Evolutionary conservation across 2,113 vertebrate genomes (phyloP).

Genomic region (Semnornis frantzii): DNA sequence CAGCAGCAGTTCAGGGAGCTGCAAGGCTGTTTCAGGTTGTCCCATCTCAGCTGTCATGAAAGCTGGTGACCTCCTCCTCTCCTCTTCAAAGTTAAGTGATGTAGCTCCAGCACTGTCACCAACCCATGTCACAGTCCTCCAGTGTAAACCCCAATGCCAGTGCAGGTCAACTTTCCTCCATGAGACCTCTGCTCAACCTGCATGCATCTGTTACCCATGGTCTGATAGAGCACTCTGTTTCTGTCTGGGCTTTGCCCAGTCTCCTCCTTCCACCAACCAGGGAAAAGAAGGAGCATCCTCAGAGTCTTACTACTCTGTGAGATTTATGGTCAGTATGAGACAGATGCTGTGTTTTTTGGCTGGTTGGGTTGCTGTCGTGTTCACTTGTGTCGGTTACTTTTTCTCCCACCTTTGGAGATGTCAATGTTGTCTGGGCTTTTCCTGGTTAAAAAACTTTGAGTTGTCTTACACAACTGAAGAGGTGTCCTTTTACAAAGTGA

Average conservation of each 20-base stretch:
- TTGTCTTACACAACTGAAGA: not conserved
- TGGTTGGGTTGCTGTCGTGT: not conserved
- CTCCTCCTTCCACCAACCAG: not conserved
- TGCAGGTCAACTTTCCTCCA: not conserved
- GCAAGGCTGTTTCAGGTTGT: not conserved
- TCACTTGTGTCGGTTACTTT: not conserved
- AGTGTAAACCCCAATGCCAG: rapidly evolving
- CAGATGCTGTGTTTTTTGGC: not conserved
- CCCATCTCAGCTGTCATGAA: not conserved
- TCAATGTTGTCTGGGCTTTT: not conserved
- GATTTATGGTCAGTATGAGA: not conserved
- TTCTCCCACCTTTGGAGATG: not conserved
- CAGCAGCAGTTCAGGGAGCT: not conserved
- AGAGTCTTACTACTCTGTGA: not conserved
- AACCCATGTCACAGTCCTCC: rapidly evolving
- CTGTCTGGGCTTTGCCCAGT: not conserved
- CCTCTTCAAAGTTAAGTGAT: not conserved
- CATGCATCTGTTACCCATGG: not conserved
- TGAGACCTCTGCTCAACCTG: not conserved
- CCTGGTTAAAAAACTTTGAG: not conserved
- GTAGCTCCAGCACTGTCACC: not conserved
- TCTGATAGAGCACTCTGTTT: not conserved
- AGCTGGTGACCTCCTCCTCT: not conserved
- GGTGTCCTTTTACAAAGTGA: not conserved
- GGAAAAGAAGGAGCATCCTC: not conserved